Conservation (phyloP, 1,140 invertebrate genomes). For the Drosophila punjabiensis region DNA sequence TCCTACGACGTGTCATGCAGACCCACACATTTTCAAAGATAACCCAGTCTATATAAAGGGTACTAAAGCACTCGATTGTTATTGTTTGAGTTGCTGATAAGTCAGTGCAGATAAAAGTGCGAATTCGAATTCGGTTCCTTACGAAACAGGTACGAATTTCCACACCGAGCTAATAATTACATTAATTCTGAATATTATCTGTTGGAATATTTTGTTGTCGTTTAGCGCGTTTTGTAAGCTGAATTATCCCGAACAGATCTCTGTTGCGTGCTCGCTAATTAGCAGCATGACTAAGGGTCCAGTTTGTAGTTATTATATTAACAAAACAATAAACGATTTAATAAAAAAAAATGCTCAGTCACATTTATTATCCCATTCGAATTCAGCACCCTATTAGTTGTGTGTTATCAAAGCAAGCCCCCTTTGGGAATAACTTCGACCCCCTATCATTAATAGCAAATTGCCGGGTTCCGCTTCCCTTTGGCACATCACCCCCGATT, state of each 20-base stretch:
- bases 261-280: conserved; percentile 39
- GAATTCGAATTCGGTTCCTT: conserved; percentile 15
- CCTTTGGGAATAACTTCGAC: no score
- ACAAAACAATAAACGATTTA: background rate
- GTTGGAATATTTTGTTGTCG: background rate
- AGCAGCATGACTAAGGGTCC: background rate
- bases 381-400: background rate
- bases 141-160: conserved; percentile 12
- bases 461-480: conserved; percentile 15
- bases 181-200: background rate
- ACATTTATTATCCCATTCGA: conserved; percentile 5
- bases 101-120: conserved; percentile 13
- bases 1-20: conserved; percentile 30
- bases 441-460: conserved; percentile 9
- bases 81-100: conserved; percentile 51
- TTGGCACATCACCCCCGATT: background rate
- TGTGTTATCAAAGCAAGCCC: conserved; percentile 2
- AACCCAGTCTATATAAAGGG: conserved; percentile 32
- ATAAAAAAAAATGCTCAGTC: background rate
- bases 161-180: background rate
- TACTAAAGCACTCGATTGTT: conserved; percentile 71
- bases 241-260: conserved; percentile 13
- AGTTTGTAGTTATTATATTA: background rate
- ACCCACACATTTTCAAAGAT: conserved; percentile 20
- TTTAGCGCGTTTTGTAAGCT: conserved; percentile 8